Base-by-base conservation (phyloP, 2,113 vertebrate species). In the Labeo catla region DNA sequence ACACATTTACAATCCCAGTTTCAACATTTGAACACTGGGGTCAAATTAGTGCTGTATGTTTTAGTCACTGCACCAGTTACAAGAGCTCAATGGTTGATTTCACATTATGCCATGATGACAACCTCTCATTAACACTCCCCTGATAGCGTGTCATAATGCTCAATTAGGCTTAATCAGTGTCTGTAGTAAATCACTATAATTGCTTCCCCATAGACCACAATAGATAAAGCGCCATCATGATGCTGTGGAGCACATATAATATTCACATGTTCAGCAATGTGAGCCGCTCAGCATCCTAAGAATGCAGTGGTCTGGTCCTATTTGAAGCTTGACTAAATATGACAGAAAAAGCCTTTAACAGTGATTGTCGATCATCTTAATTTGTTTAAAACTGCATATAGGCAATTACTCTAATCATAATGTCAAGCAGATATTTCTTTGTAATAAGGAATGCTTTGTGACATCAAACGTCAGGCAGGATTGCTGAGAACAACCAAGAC, bases 161-260 rank as follows among this genome's bases (percentile, higher is more conserved):
- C 63, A 68, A 70, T 82, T 68, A 68, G 47, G 63, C 23, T 82
- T 52, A 82, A 82, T 82, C 23, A 81, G n/a, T 16, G 61, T 68
- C 80, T 81, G 45, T 50, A 6, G 80, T 82, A 70, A 82, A 82
- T 82, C 80, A 82, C 80, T 82, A 23, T 68, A 82, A 70, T 82
- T 82, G 45, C 63, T 68, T 82, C 80, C 52, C 47, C 16, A 52
- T 52, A 70, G 23, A 50, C 23, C 9, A 82, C 63, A 50, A 50
- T 50, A 66, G 80, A 82, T 68, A 68, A 36, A 82, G 68, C 47
- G 1, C 80, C 23, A 47, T 68, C 45, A 50, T 65, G n/a, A 81
- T 34, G 23, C 45, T 4, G 36, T 12, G 78, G 11, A 65, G n/a
- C 7, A 61, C 54, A 81, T 39, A 9, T 9, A 6, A 47, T 81